phyloP scores from a whole-genome alignment of 2,113 vertebrate species.

The Rhineura floridana region DNA sequence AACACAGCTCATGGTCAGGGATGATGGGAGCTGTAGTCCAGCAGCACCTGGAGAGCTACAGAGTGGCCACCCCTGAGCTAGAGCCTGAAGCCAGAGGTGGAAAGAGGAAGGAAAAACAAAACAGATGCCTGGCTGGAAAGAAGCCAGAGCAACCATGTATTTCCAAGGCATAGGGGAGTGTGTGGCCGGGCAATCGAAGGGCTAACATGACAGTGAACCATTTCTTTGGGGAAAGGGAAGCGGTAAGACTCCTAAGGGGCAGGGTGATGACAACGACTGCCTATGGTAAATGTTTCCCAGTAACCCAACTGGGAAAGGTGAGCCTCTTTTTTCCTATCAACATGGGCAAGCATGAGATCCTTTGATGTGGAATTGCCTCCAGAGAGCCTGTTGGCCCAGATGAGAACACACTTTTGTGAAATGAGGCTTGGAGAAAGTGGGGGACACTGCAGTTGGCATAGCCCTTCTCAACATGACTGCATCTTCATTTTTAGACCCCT shows the following conservation, averaged over 20 bases:
- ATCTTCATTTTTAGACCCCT: not conserved
- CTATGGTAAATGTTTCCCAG: not conserved
- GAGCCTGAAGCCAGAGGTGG: too few species aligned
- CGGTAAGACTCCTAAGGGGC: not conserved
- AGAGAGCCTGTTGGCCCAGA: fast-evolving
- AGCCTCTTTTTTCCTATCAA: too few species aligned
- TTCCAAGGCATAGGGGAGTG: not conserved
- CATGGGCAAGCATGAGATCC: not conserved
- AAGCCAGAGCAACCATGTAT: too few species aligned
- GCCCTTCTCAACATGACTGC: not conserved
- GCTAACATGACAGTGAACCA: not conserved
- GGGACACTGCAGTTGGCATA: not conserved
- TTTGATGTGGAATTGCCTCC: not conserved
- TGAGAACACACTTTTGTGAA: not conserved
- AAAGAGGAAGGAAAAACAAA: too few species aligned
- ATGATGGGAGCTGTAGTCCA: too few species aligned
- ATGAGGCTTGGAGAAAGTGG: not conserved
- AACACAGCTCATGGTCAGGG: too few species aligned
- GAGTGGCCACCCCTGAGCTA: too few species aligned
- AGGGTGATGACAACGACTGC: too few species aligned
- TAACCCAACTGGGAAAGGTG: not conserved
- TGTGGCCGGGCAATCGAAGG: too few species aligned
- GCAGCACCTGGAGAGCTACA: too few species aligned
- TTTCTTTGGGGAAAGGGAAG: not conserved
- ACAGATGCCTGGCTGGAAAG: too few species aligned